Evolutionary conservation across 1,140 invertebrate species (phyloP), one percentile per base, ranked within the genome.

Genomic region (Rhyacophila brunnea): DNA sequence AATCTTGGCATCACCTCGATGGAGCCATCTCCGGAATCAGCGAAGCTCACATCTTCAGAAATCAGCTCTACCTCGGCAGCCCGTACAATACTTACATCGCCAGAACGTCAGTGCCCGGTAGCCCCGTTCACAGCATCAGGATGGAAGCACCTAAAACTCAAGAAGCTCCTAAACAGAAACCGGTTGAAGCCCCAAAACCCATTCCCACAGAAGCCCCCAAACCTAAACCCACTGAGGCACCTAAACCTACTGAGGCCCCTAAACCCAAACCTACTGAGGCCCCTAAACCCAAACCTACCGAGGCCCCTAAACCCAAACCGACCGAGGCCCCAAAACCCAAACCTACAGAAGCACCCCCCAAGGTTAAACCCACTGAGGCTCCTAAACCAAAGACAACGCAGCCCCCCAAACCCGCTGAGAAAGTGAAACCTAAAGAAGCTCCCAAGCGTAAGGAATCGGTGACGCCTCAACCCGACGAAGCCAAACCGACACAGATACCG

Each of bases 61-160:
- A 81, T 56, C 71, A 78, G 62, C 65, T 84, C 2, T 78, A 77
- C 38, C 65, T 79, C 17, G 82, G 91, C 11, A 86, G 84, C n/a
- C 89, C 89, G 6, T 83, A 80, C 59, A 83, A 85, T 67, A 71
- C 85, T 17, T 89, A 81, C 66, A 70, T 93, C 40, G 85, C 77
- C 3, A 79, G 83, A 63, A 77, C 81, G 70, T 80, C 50, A 35
- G 74, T 81, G 58, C 50, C 61, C 71, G 44, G 82, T 67, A 74
- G 83, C 61, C 74, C 83, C 70, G 86, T 44, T 84, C 82, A 13
- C 82, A 80, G 49, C 62, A 79, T 32, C 80, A 79, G 64, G 66
- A 87, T 19, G 77, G 74, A 38, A 56, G 17, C 45, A 45, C 55
- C 20, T 58, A 57, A 51, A 54, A 51, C 55, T 32, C 51, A 52